These are phyloP conservation scores for Polydesmus complanatus DNA, from an alignment of 2,888 invertebrate genomes.

Conservation along the genomic window DNA sequence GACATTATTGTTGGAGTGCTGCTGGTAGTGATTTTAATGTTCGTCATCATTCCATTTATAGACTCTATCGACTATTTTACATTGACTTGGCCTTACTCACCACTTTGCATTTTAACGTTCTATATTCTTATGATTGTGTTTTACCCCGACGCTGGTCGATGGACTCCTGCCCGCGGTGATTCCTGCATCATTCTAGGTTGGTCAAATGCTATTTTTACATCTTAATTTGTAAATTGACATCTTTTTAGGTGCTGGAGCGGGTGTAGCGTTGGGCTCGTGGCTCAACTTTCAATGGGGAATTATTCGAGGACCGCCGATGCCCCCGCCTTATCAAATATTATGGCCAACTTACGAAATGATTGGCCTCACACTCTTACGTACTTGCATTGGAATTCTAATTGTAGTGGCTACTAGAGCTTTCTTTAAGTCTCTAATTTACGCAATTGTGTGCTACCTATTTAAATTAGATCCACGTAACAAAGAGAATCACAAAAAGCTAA, in stretches of 20 bases:
- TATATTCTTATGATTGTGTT: constrained; percentile 56
- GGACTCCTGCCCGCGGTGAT: constrained; percentile 84
- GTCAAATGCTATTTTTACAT: too few relatives aligned
- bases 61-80: constrained; percentile 58
- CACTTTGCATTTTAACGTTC: constrained; percentile 46
- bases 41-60: constrained; percentile 57
- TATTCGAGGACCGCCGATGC: constrained; percentile 43
- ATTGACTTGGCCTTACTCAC: constrained; percentile 50
- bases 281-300: constrained; percentile 63
- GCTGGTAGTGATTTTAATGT: constrained; percentile 51
- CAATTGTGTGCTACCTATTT: constrained; percentile 52
- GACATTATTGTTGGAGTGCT: constrained; percentile 67
- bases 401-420: constrained; percentile 52
- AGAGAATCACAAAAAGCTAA: constrained; percentile 42
- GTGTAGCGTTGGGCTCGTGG: constrained; percentile 68
- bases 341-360: constrained; percentile 64
- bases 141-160: constrained; percentile 67
- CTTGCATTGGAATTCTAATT: constrained; percentile 58
- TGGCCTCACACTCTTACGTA: constrained; percentile 48
- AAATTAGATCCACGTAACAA: constrained; percentile 51
- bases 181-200: constrained; percentile 74
- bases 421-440: constrained; percentile 54
- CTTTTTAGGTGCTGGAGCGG: constrained; percentile 67
- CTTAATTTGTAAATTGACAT: too few relatives aligned
- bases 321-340: constrained; percentile 59